Evolutionary conservation across 2,797 vertebrate genomes (phyloP), one percentile per base, ranked within the genome.

Genomic region (Pristis pectinata): DNA sequence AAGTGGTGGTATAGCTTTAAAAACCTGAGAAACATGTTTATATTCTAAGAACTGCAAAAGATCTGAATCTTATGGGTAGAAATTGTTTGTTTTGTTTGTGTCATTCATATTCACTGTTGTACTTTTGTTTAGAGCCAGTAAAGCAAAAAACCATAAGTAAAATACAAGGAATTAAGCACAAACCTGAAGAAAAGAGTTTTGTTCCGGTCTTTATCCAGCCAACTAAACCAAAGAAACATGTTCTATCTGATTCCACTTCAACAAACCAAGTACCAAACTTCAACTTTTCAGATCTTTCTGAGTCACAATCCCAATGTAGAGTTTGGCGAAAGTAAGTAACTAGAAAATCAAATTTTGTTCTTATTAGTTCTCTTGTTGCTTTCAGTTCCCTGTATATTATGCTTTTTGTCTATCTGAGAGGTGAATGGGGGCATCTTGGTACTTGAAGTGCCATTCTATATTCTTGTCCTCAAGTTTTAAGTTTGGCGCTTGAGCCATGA

Each of bases 251-350:
- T 1, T 15, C 72, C 9, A 76, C 70, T 53, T 76, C 92, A 41
- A 59, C 74, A 2, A 94, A 95, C 61, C 1, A 44, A 87, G 0
- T 85, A 91, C 13, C 95, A 3, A 61, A 96, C 95, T 10, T 94
- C 95, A 17, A 0, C 91, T 85, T 95, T n/a, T 30, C 44, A 13
- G 56, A 44, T 94, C 9, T n/a, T 53, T 94, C 67, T 30, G 44
- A 94, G 27, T 56, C 70, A 3, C 92, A 76, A n/a, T 72, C 41
- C 11, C 70, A 94, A 76, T 70, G 3, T 56, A 30, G 27, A 76
- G 70, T 94, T n/a, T 9, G 8, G 27, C 30, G 72, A 1, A 44
- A 15, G 92, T 94, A 94, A 8, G 92, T 76, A 74, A 41, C 2
- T 2, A 41, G 77, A 41, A 79, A 79, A 76, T 30, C 27, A 30